Conservation (phyloP, 2,888 invertebrate genomes). For the Callinectes sapidus region DNA sequence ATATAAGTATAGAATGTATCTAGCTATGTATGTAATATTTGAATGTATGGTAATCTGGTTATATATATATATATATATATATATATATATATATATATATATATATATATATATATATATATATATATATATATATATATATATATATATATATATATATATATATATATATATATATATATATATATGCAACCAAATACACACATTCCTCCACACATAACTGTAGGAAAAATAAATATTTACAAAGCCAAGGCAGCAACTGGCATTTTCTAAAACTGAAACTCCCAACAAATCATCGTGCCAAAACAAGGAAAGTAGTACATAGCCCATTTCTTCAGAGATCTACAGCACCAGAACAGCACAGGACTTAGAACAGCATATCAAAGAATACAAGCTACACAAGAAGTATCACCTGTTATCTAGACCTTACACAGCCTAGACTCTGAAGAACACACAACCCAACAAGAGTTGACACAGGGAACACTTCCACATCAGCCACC, state of each 20-base stretch:
- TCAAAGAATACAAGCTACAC: conserved; percentile 22
- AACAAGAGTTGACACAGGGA: neutral
- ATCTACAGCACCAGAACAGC: neutral
- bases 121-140: conserved; percentile 36
- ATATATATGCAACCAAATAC: conserved; percentile 16
- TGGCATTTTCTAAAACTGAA: conserved; percentile 54
- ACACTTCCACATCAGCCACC: neutral
- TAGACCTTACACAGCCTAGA: neutral
- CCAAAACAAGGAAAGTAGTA: conserved; percentile 36
- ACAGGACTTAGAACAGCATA: conserved; percentile 35
- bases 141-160: conserved; percentile 49
- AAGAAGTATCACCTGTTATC: neutral
- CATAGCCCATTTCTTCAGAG: conserved; percentile 7
- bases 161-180: conserved; percentile 46
- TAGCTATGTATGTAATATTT: conserved; percentile 7
- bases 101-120: conserved; percentile 26
- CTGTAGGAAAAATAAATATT: conserved; percentile 36
- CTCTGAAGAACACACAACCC: neutral
- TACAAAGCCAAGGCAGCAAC: conserved; percentile 64
- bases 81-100: conserved; percentile 54
- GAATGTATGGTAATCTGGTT: neutral
- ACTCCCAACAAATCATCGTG: conserved; percentile 40
- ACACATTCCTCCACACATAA: neutral
- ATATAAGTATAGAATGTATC: conserved; percentile 3
- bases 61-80: conserved; percentile 53